Conservation (phyloP, 92 coral and sea anemone species). For the Porites cylindrica region DNA sequence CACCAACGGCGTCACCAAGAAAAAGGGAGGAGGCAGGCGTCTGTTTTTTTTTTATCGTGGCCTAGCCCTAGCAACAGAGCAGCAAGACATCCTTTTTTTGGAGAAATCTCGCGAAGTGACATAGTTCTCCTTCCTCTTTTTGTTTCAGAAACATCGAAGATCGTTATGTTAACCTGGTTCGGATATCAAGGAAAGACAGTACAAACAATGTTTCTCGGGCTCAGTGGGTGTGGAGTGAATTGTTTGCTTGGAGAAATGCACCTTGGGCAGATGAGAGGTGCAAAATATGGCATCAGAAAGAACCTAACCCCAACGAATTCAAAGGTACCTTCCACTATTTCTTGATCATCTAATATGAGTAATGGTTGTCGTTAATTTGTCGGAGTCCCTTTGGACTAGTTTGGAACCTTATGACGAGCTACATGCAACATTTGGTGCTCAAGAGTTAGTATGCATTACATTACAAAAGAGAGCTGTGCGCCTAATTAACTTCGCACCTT, state of each 20-base stretch:
- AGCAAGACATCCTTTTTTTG: neutral
- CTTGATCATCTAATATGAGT: no score
- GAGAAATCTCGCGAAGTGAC: neutral
- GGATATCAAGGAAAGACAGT: slow-evolving; percentile 39
- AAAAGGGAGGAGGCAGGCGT: neutral
- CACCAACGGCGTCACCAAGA: no score
- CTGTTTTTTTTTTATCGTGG: neutral
- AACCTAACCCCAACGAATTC: slow-evolving; percentile 42
- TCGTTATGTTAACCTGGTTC: slow-evolving; percentile 55
- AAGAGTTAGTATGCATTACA: no score
- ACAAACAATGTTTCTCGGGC: slow-evolving; percentile 25
- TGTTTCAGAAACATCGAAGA: slow-evolving; percentile 21
- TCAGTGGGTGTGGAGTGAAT: slow-evolving; percentile 80
- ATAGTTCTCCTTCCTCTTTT: neutral
- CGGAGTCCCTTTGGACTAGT: no score
- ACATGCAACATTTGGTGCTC: no score
- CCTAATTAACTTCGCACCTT: no score
- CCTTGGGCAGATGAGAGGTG: slow-evolving; percentile 40
- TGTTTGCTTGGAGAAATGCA: slow-evolving; percentile 58
- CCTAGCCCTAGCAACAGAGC: neutral
- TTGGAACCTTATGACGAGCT: no score
- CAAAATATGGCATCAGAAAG: slow-evolving; percentile 41
- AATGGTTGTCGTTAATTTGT: no score
- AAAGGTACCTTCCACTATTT: slow-evolving; percentile 29
- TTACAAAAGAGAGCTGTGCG: no score